phyloP scores from a whole-genome alignment of 2,888 invertebrate species.

The Tinea trinotella region DNA sequence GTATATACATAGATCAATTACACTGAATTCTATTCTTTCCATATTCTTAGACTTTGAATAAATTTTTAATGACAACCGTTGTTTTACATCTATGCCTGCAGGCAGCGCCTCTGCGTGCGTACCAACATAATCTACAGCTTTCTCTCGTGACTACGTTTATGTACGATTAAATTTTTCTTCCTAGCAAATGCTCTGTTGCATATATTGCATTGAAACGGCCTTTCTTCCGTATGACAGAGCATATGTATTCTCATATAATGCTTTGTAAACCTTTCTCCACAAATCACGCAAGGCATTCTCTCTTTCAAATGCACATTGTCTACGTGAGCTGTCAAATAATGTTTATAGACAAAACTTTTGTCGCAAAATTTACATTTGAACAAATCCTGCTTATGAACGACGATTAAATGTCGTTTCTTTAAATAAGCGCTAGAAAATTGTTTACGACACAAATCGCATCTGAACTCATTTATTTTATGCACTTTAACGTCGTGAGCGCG shows the following conservation, averaged over 20 bases:
- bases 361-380: conserved; percentile 5
- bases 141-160: conserved; percentile 2
- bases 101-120: too few relatives aligned
- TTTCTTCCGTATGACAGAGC: background rate
- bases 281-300: conserved; percentile 1
- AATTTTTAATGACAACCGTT: too few relatives aligned
- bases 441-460: background rate
- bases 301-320: conserved; percentile 19
- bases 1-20: too few relatives aligned
- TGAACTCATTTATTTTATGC: background rate
- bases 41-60: too few relatives aligned
- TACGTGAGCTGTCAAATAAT: conserved; percentile 17
- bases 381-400: background rate
- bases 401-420: background rate
- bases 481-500: background rate
- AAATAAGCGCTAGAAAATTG: background rate
- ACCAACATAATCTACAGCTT: background rate
- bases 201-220: conserved; percentile 22
- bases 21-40: too few relatives aligned
- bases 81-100: too few relatives aligned
- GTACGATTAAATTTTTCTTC: conserved; percentile 6
- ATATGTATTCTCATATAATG: conserved; percentile 3
- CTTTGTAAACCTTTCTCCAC: background rate
- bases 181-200: conserved; percentile 24
- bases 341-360: background rate